phyloP scores from a whole-genome alignment of 2,888 invertebrate species.

The Calliphora vomitoria region DNA sequence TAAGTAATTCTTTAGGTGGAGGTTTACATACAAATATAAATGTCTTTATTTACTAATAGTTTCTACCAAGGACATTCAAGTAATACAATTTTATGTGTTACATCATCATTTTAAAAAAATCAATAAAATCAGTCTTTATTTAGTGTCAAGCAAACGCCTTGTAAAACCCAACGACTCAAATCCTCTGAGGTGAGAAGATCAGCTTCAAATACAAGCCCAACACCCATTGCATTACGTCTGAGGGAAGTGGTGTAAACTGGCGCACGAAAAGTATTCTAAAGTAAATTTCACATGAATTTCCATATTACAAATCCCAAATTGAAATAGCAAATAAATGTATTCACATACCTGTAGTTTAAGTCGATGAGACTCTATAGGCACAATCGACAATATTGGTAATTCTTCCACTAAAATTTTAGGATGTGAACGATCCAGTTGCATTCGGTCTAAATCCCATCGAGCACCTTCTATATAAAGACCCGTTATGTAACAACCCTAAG shows the following conservation, averaged over 20 bases:
- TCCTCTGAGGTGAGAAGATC: slow-evolving; percentile 93
- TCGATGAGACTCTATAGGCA: slow-evolving; percentile 93
- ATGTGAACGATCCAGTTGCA: slow-evolving; percentile 89
- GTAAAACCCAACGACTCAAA: slow-evolving; percentile 94
- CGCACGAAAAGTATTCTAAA: slow-evolving; percentile 92
- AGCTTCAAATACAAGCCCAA: slow-evolving; percentile 95
- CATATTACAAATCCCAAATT: neutral
- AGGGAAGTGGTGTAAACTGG: slow-evolving; percentile 96
- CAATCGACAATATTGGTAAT: slow-evolving; percentile 93
- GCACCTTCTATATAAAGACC: slow-evolving; percentile 95
- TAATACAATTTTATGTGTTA: too few species aligned
- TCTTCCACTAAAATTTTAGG: slow-evolving; percentile 94
- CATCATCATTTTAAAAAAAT: too few species aligned
- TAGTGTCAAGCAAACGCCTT: slow-evolving; percentile 94
- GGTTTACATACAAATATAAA: too few species aligned
- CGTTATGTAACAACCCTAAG: slow-evolving; percentile 91
- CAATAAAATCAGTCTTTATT: slow-evolving; percentile 89
- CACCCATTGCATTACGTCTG: slow-evolving; percentile 95
- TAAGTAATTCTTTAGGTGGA: too few species aligned
- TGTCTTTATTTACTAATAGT: too few species aligned
- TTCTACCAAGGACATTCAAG: too few species aligned
- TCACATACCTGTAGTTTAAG: slow-evolving; percentile 90
- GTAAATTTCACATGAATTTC: neutral
- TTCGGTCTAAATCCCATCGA: slow-evolving; percentile 90
- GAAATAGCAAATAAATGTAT: neutral